A percentile compares a stretch with the other conserved stretches of the same genome.
phyloP scores from a whole-genome alignment of 2,888 invertebrate genomes.

The Cephus rjabovi region DNA sequence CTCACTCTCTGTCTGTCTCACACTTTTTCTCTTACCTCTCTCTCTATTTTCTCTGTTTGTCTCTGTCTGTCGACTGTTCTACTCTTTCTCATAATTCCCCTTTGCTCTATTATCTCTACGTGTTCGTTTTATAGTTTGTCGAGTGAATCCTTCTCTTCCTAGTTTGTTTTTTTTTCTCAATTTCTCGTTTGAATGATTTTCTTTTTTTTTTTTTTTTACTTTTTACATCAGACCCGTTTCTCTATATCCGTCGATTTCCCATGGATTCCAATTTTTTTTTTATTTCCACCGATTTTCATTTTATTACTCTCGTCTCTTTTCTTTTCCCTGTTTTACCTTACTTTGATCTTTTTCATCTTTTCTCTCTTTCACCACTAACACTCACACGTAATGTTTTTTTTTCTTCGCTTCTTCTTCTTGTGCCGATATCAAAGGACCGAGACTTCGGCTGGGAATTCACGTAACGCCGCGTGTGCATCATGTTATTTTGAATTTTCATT shows the following conservation, averaged over 20 bases:
- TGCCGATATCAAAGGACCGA: background rate
- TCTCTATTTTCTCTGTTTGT: constrained; percentile 24
- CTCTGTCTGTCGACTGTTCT: constrained; percentile 3
- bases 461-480: background rate
- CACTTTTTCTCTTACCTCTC: constrained; percentile 24
- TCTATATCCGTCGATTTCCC: background rate
- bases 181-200: constrained; percentile 15
- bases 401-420: background rate
- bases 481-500: background rate
- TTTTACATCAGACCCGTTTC: constrained; percentile 10
- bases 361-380: background rate
- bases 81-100: background rate
- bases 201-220: constrained; percentile 6
- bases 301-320: constrained; percentile 1
- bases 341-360: constrained; percentile 18
- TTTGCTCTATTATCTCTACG: constrained; percentile 25
- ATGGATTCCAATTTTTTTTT: background rate
- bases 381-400: background rate
- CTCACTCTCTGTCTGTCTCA: constrained; percentile 1
- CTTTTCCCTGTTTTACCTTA: constrained; percentile 10
- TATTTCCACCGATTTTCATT: background rate
- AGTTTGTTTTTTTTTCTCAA: constrained; percentile 19
- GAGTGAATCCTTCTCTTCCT: background rate
- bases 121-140: constrained; percentile 16
- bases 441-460: background rate